These are phyloP conservation scores for Brachionus plicatilis DNA, from an alignment of 1,140 invertebrate genomes.

Conservation along the genomic window DNA sequence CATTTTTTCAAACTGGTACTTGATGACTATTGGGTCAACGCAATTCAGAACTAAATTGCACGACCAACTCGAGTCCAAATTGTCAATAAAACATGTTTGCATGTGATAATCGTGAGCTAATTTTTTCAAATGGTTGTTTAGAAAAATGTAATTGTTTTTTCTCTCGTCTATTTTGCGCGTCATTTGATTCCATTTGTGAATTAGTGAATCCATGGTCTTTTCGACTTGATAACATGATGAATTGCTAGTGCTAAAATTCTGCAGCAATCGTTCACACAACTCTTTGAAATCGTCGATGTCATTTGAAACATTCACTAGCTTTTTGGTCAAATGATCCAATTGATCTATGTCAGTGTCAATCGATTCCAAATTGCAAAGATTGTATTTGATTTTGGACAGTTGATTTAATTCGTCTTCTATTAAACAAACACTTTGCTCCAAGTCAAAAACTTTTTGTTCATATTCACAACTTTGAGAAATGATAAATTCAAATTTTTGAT, in stretches of 20 bases:
- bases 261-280: not conserved
- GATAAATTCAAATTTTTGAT: conserved; percentile 6
- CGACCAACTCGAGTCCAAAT: not conserved
- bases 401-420: not conserved
- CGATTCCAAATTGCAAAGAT: not conserved
- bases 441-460: not conserved
- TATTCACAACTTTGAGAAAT: not conserved
- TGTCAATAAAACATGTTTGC: not conserved
- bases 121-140: not conserved
- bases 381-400: not conserved
- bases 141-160: not conserved
- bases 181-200: not conserved
- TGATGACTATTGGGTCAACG: conserved; percentile 13
- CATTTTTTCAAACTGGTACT: conserved; percentile 24
- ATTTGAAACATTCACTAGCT: not conserved
- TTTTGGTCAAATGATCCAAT: not conserved
- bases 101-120: not conserved
- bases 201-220: not conserved
- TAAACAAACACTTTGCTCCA: not conserved
- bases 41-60: conserved; percentile 8
- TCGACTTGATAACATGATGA: not conserved
- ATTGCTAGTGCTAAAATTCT: not conserved
- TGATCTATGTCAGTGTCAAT: not conserved
- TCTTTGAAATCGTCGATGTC: conserved; percentile 33
- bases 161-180: not conserved